Conservation (phyloP, 2,797 vertebrate species). For the Oophaga sylvatica region DNA sequence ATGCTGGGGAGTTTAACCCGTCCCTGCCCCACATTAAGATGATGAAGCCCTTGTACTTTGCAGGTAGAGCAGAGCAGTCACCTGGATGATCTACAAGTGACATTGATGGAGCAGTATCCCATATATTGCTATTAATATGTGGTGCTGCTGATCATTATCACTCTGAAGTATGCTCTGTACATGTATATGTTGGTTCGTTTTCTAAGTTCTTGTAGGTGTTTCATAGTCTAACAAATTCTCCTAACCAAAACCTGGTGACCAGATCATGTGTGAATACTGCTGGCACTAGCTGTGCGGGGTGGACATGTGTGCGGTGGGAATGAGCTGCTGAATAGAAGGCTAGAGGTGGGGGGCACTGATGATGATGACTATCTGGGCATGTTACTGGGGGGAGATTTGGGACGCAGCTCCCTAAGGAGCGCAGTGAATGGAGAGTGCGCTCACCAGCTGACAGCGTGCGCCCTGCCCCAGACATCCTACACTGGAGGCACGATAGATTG, state of each 20-base stretch:
- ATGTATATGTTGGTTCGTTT: too few relatives aligned
- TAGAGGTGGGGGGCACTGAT: conserved; percentile 47
- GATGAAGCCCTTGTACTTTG: neutral
- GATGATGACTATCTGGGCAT: conserved; percentile 48
- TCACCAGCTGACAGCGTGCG: conserved; percentile 99
- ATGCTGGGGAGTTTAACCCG: conserved; percentile 26
- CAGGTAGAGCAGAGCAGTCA: too few relatives aligned
- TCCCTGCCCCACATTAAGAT: neutral
- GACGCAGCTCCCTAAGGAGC: conserved; percentile 85
- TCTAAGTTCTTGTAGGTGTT: too few relatives aligned
- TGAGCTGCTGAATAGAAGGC: conserved; percentile 38
- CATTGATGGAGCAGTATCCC: neutral
- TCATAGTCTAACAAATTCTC: neutral
- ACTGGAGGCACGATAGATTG: conserved; percentile 79
- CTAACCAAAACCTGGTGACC: too few relatives aligned
- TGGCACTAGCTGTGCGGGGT: neutral
- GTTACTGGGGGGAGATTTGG: conserved; percentile 68
- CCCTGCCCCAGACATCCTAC: conserved; percentile 87
- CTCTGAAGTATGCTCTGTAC: too few relatives aligned
- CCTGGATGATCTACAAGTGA: neutral
- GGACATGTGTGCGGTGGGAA: neutral
- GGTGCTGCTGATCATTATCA: too few relatives aligned
- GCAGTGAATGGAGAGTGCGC: conserved; percentile 84
- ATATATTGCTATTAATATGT: neutral
- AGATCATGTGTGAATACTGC: neutral